Base-by-base conservation (phyloP, 2,797 vertebrate species). In the Nyctibius grandis region DNA sequence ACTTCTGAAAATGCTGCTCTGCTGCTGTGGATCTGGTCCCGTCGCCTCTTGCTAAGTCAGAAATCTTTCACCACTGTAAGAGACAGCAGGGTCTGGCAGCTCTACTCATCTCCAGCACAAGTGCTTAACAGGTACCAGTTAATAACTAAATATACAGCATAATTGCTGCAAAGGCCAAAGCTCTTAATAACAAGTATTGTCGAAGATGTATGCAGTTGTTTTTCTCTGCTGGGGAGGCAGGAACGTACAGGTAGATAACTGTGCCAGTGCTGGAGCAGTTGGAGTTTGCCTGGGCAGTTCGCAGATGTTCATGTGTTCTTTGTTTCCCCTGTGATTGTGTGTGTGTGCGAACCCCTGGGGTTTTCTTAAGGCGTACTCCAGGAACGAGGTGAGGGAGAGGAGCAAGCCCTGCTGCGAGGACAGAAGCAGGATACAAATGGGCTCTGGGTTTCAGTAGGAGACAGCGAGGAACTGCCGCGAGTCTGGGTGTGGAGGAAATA, bases 401-500 rank as follows among this genome's bases (percentile, higher is more conserved):
- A 82, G 42, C n/a, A 54, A 56, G 47, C 19, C 26, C 1, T 15
- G 40, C 69, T 65, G 23, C 50, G 25, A 79, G 54, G 79, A 34
- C 53, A 61, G 45, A 51, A 64, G 42, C 34, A 64, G 44, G 45
- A 70, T 74, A 21, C 34, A 47, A 45, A 57, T 25, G 36, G 61
- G 38, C 50, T 88, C 12, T 50, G 25, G 59, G 68, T 95, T 94
- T 95, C 88, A 47, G 47, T 19, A 51, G 72, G 31, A 88, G 78
- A 88, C 36, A 34, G 59, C 8, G 36, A 78, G 54, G 54, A 79
- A 14, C 36, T 48, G 34, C 88, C 14, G 3, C 23, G 67, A 69
- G 56, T 67, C 53, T 94, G 85, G 92, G 89, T 61, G 85, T 92
- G 90, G 90, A 96, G 74, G 84, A 85, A 92, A 18, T 54, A 34